Conservation (phyloP, 2,113 vertebrate genomes). For the Oreochromis spilurus region DNA sequence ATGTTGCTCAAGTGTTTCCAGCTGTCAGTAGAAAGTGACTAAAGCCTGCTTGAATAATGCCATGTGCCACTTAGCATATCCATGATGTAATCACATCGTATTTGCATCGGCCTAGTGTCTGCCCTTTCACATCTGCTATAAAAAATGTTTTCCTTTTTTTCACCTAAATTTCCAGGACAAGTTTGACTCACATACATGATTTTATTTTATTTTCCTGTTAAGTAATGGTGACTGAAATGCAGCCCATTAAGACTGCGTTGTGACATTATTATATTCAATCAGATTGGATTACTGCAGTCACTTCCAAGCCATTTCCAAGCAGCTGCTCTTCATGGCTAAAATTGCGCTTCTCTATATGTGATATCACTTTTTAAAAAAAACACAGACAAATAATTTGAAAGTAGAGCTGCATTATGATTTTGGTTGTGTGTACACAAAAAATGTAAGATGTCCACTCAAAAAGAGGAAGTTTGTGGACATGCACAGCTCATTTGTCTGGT, state of each 20-base stretch:
- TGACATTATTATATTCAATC: not conserved
- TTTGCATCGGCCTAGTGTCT: not conserved
- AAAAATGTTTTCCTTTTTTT: rapidly evolving
- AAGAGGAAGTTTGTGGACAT: not conserved
- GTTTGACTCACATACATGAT: not conserved
- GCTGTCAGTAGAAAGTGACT: not conserved
- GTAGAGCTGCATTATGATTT: not conserved
- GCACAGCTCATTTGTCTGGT: not conserved
- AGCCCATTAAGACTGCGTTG: not conserved
- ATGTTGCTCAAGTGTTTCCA: not conserved
- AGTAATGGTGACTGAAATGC: rapidly evolving
- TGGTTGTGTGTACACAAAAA: not conserved
- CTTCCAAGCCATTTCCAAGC: not conserved
- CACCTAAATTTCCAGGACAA: not conserved
- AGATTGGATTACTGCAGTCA: rapidly evolving
- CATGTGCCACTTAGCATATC: not conserved
- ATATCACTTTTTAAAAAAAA: not conserved
- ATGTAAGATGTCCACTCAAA: not conserved
- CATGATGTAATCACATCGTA: not conserved
- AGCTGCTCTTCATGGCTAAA: not conserved
- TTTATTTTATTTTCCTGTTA: not conserved
- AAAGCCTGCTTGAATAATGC: not conserved
- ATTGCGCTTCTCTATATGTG: rapidly evolving
- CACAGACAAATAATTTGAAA: not conserved
- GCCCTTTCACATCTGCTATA: rapidly evolving